Percentiles rank a stretch among this genome's conserved stretches.
These are phyloP conservation scores for Cettia cetti DNA, from an alignment of 2,113 vertebrate genomes.

Conservation along the genomic window DNA sequence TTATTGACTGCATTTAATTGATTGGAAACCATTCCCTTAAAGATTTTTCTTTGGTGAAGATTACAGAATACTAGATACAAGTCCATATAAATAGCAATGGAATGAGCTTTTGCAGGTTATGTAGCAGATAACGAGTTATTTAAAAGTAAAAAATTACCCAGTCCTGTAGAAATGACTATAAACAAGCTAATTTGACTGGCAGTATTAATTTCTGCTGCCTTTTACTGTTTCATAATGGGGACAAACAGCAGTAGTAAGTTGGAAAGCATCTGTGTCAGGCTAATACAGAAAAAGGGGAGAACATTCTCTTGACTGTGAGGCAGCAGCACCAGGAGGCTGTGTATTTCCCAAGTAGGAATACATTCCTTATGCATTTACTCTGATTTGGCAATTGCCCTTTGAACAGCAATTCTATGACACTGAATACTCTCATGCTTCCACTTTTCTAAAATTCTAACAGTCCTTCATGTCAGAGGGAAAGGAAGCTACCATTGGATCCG, in stretches of 20 bases:
- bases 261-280: not conserved
- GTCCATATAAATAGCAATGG: not conserved
- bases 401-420: accelerated
- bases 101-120: not conserved
- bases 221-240: not conserved
- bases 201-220: not conserved
- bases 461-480: not conserved
- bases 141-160: not conserved
- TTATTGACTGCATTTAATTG: not conserved
- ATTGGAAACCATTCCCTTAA: not conserved
- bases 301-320: not conserved
- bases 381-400: not conserved
- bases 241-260: not conserved
- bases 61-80: not conserved
- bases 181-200: not conserved
- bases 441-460: not conserved
- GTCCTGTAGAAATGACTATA: not conserved
- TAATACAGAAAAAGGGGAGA: not conserved
- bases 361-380: not conserved
- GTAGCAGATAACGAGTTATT: not conserved
- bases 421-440: not conserved
- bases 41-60: not conserved
- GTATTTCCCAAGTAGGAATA: not conserved
- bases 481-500: not conserved
- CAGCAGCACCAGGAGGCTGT: not conserved